Percentiles rank a stretch among this genome's conserved stretches.
These are phyloP conservation scores for Ondatra zibethicus DNA, from an alignment of 2,113 vertebrate genomes.

Conservation along the genomic window DNA sequence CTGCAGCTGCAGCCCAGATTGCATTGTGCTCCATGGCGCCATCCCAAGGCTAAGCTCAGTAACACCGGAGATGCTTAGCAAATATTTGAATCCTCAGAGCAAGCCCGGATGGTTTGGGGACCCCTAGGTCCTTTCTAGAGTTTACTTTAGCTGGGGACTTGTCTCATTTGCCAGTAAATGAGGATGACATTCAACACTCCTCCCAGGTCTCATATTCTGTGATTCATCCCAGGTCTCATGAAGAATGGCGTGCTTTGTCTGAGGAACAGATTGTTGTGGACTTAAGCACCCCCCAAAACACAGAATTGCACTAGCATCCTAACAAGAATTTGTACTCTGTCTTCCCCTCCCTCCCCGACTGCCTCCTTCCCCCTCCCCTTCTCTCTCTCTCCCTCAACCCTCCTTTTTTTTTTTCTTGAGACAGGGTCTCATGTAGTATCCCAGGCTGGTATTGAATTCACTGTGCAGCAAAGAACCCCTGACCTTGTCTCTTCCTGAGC, in stretches of 20 bases:
- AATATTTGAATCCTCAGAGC: too few species aligned
- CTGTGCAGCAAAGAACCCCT: background rate
- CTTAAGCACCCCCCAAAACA: background rate
- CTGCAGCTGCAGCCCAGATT: background rate
- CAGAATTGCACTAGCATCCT: background rate
- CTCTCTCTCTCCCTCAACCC: background rate
- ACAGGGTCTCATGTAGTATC: background rate
- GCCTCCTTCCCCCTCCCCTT: background rate
- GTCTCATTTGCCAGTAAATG: background rate
- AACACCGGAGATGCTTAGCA: background rate
- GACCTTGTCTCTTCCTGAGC: background rate
- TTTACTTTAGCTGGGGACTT: background rate
- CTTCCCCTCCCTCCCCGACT: background rate
- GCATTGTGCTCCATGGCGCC: rapidly evolving
- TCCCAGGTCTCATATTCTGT: slow-evolving; percentile 14
- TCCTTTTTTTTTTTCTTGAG: too few species aligned
- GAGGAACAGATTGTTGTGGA: background rate
- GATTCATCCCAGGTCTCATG: background rate
- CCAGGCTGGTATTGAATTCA: too few species aligned
- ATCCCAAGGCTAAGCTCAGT: background rate
- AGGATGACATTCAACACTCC: background rate
- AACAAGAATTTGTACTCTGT: background rate
- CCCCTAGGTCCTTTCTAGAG: background rate
- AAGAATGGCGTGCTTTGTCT: background rate
- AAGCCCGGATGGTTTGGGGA: background rate